Evolutionary conservation across 2,797 vertebrate species (phyloP).

Genomic region (Artibeus lituratus): DNA sequence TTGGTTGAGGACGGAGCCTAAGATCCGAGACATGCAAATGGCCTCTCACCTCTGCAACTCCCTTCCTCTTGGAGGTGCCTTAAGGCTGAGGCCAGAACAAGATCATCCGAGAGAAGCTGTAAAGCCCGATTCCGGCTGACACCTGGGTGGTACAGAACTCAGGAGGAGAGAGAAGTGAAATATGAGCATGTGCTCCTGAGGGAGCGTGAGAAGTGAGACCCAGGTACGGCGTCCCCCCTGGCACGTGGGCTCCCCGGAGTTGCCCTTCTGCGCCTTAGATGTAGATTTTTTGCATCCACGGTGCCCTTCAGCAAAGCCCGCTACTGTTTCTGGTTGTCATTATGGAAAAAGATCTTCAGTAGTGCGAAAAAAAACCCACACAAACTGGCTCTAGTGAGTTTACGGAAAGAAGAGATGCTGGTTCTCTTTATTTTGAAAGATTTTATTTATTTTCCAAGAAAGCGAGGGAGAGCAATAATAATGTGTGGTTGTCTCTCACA

Average conservation of each 20-base stretch:
- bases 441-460: too few relatives aligned
- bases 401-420: not conserved
- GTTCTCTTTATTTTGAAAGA: too few relatives aligned
- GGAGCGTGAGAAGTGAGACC: too few relatives aligned
- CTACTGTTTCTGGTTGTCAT: not conserved
- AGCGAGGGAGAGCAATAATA: too few relatives aligned
- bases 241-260: fast-evolving
- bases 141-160: not conserved
- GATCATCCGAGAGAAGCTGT: not conserved
- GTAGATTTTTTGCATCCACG: not conserved
- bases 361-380: not conserved
- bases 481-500: too few relatives aligned
- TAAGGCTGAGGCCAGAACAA: not conserved
- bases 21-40: fast-evolving
- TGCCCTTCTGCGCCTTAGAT: not conserved
- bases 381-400: too few relatives aligned
- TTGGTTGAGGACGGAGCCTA: not conserved
- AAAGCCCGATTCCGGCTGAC: not conserved
- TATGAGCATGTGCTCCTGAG: not conserved
- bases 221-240: fast-evolving
- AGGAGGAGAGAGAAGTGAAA: not conserved
- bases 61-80: not conserved
- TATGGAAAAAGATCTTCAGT: not conserved
- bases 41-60: fast-evolving
- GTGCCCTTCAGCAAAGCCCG: not conserved